Percentiles rank a stretch among this genome's conserved stretches.
These are phyloP conservation scores for Poecilia latipinna DNA, from an alignment of 2,113 vertebrate genomes.

Conservation along the genomic window DNA sequence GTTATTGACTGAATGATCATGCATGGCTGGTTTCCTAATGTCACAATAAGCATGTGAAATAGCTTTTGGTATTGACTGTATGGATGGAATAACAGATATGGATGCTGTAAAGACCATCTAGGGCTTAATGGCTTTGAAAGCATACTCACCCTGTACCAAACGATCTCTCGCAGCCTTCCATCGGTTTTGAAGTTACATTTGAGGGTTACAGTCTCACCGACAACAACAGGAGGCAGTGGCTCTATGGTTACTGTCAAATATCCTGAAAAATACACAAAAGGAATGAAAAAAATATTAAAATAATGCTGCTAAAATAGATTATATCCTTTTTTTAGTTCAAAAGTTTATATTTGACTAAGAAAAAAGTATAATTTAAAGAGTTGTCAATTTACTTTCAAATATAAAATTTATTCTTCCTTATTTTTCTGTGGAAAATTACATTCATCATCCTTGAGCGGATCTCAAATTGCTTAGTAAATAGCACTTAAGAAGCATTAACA, in stretches of 20 bases:
- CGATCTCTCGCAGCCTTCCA: constrained; percentile 95
- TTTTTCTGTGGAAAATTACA: neutral
- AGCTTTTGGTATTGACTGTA: constrained; percentile 18
- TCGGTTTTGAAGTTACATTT: constrained; percentile 99
- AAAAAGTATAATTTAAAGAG: neutral
- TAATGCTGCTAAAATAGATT: neutral
- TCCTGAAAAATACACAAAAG: constrained; percentile 73
- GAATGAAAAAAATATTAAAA: neutral
- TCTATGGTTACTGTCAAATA: constrained; percentile 98
- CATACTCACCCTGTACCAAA: constrained; percentile 96
- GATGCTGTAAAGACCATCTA: neutral
- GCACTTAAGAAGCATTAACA: neutral
- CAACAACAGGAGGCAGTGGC: constrained; percentile 94
- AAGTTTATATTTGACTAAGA: constrained; percentile 3
- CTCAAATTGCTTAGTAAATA: constrained; percentile 9
- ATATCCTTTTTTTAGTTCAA: neutral
- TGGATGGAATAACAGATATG: constrained; percentile 9
- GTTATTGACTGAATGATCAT: constrained; percentile 6
- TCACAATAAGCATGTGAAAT: constrained; percentile 23
- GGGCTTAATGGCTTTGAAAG: constrained; percentile 22
- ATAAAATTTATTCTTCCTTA: neutral
- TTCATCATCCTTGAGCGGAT: constrained; percentile 8
- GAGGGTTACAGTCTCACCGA: constrained; percentile 95
- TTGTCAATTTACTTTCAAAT: neutral
- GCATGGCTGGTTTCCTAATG: constrained; percentile 7